These are phyloP conservation scores for Cheilosia variabilis DNA, from an alignment of 2,888 invertebrate species.

Conservation along the genomic window DNA sequence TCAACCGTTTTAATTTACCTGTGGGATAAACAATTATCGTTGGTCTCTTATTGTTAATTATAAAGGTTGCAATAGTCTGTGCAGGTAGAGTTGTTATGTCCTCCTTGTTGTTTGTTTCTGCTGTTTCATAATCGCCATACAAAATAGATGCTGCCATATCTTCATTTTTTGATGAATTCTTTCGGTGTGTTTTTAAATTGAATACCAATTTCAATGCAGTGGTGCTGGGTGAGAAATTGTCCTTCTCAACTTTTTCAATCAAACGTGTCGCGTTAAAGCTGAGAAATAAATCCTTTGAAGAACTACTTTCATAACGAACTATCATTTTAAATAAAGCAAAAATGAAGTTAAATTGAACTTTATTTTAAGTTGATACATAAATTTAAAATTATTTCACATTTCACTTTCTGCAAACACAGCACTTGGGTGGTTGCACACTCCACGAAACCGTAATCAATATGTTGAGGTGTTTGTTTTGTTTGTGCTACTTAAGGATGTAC, in stretches of 20 bases:
- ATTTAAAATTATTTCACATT: neutral
- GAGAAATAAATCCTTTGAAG: conserved; percentile 3
- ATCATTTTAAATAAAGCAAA: conserved; percentile 28
- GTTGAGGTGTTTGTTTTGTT: neutral
- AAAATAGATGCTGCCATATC: conserved; percentile 61
- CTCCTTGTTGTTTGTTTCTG: conserved; percentile 53
- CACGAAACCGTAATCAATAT: neutral
- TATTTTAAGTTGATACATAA: neutral
- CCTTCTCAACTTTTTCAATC: neutral
- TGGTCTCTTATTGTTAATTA: conserved; percentile 87
- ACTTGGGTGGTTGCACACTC: neutral
- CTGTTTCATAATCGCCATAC: conserved; percentile 55
- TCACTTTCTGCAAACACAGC: neutral
- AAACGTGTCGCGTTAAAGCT: neutral
- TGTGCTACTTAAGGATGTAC: neutral
- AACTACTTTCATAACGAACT: conserved; percentile 37
- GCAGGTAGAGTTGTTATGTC: conserved; percentile 78
- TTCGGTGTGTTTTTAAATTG: conserved; percentile 13
- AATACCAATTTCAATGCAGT: conserved; percentile 10
- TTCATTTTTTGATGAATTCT: conserved; percentile 44
- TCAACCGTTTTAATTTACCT: conserved; percentile 84
- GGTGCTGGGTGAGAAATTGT: neutral
- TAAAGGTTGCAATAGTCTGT: conserved; percentile 82
- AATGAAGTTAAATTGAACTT: neutral
- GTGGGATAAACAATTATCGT: conserved; percentile 90